These are phyloP conservation scores for Pomatorhinus ruficollis DNA, from an alignment of 2,113 vertebrate species.

Conservation along the genomic window DNA sequence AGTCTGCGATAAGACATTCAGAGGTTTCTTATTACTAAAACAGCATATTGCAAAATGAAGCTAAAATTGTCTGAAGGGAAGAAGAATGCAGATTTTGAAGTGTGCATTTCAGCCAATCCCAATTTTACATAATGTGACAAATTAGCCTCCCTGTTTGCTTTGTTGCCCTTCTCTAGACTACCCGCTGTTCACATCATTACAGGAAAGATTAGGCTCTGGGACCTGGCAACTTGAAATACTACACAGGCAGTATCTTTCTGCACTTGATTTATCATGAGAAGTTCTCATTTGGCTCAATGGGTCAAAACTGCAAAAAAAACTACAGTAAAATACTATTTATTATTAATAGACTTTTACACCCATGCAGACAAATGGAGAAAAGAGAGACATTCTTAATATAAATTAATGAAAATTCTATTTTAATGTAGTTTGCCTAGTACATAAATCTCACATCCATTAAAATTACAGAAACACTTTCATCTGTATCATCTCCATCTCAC, in stretches of 20 bases:
- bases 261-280: background rate
- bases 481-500: background rate
- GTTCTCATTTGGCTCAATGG: background rate
- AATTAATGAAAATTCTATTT: slow-evolving; percentile 37
- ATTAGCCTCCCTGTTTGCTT: background rate
- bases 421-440: background rate
- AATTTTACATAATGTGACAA: background rate
- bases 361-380: background rate
- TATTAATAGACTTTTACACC: slow-evolving; percentile 18
- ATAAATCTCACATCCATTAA: slow-evolving; percentile 41
- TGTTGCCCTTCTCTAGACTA: background rate
- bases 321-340: background rate
- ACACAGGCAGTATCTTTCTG: background rate
- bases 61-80: background rate
- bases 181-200: background rate
- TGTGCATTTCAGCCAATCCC: background rate
- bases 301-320: background rate
- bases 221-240: background rate
- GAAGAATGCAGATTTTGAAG: background rate
- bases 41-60: background rate
- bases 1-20: background rate
- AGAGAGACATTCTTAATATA: background rate
- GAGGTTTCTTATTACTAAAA: background rate
- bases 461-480: slow-evolving; percentile 44
- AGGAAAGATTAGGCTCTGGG: background rate